These are phyloP conservation scores for Hirudinaria manillensis DNA, from an alignment of 2,888 invertebrate species.

Conservation along the genomic window DNA sequence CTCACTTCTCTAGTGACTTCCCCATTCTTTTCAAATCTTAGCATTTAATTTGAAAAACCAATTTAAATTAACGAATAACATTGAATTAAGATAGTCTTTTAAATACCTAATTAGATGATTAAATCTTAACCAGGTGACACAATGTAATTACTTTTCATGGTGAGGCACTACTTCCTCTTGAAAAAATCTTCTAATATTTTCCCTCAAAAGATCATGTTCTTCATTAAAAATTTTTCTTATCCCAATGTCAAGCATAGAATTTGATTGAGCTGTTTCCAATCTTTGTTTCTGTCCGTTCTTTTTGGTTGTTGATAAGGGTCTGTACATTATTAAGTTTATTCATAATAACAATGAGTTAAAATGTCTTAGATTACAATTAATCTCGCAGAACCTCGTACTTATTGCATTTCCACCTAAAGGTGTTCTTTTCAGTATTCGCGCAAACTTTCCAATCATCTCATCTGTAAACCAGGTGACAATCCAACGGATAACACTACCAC, in stretches of 20 bases:
- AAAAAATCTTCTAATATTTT: constrained; percentile 52
- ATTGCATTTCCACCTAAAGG: too few relatives aligned
- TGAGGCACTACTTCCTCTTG: constrained; percentile 53
- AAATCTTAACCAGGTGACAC: not conserved
- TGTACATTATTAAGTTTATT: too few relatives aligned
- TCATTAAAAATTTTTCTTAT: constrained; percentile 52
- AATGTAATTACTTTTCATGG: constrained; percentile 41
- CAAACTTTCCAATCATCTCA: too few relatives aligned
- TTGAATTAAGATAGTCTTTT: constrained; percentile 26
- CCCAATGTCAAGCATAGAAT: constrained; percentile 53
- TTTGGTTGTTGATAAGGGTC: not conserved
- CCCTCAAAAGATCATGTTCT: constrained; percentile 55
- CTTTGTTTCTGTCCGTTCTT: constrained; percentile 32
- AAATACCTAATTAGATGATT: not conserved
- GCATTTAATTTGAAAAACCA: not conserved
- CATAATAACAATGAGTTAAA: too few relatives aligned
- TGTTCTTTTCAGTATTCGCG: too few relatives aligned
- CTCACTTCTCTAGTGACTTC: constrained; percentile 41
- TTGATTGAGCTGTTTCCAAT: constrained; percentile 46
- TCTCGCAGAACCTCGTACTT: too few relatives aligned
- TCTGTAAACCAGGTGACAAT: too few relatives aligned
- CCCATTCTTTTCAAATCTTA: constrained; percentile 37
- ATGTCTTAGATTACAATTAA: too few relatives aligned
- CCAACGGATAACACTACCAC: too few relatives aligned
- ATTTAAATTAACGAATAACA: not conserved